Conservation (phyloP, 1,140 invertebrate species). For the Papilio aristodemus region DNA sequence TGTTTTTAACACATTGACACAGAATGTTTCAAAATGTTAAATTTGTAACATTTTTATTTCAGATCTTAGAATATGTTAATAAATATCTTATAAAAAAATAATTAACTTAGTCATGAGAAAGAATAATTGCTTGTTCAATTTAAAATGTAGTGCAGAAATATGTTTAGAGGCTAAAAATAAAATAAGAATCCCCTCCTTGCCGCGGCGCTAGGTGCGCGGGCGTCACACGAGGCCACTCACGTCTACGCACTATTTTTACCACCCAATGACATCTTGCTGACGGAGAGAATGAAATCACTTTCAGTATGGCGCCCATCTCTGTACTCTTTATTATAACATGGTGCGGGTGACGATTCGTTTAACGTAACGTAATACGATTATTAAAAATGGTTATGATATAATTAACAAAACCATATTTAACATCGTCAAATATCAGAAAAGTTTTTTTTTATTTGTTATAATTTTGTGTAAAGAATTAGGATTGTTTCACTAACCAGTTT, state of each 20-base stretch:
- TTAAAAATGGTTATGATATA: background rate
- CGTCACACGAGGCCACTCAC: conserved; percentile 37
- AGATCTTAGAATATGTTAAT: too few species aligned
- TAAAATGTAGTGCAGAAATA: conserved; percentile 4
- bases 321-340: background rate
- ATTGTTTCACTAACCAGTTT: too few species aligned
- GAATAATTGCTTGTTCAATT: background rate
- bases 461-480: too few species aligned
- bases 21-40: too few species aligned
- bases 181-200: background rate
- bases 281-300: conserved; percentile 20
- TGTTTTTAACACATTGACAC: too few species aligned
- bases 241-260: conserved; percentile 44
- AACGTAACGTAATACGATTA: background rate
- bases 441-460: too few species aligned
- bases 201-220: conserved; percentile 33
- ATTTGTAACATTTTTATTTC: too few species aligned
- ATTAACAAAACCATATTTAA: too few species aligned
- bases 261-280: conserved; percentile 42
- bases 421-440: too few species aligned
- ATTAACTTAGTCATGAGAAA: background rate
- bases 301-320: conserved; percentile 26
- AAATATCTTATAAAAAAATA: background rate
- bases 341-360: background rate
- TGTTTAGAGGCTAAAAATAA: background rate